A percentile compares a stretch with the other conserved stretches of the same genome.
Evolutionary conservation across 2,113 vertebrate genomes (phyloP).

Genomic region (Sterrhoptilus dennistouni): DNA sequence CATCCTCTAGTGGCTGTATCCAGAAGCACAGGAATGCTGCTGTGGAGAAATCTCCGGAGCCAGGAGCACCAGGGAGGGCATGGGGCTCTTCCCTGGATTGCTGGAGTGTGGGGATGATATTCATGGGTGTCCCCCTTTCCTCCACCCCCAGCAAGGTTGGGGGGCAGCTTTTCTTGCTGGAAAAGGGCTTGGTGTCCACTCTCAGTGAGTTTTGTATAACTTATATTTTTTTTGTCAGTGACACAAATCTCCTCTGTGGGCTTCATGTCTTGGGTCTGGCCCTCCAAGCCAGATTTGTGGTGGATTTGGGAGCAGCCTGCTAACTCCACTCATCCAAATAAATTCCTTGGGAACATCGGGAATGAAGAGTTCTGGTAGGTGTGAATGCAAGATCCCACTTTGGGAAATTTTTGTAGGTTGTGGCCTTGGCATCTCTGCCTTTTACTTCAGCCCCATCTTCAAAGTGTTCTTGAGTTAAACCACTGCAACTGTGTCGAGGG

Average conservation of each 20-base stretch:
- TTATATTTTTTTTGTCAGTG: neutral
- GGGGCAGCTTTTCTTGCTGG: neutral
- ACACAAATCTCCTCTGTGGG: neutral
- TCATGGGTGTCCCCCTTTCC: neutral
- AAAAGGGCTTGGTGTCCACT: neutral
- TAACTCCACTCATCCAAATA: neutral
- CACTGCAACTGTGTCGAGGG: neutral
- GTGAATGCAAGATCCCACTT: neutral
- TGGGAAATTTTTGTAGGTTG: neutral
- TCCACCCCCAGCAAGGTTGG: rapidly evolving
- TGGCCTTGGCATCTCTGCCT: neutral
- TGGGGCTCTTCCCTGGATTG: rapidly evolving
- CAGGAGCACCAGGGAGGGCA: rapidly evolving
- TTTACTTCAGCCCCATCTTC: neutral
- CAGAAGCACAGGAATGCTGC: neutral
- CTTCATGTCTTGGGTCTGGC: neutral
- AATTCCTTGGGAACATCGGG: neutral
- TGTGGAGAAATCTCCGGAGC: rapidly evolving
- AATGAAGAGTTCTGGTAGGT: neutral
- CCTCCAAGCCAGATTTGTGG: neutral
- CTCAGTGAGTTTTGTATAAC: neutral
- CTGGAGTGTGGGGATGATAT: rapidly evolving
- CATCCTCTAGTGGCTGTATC: conserved; percentile 52
- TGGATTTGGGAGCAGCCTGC: neutral
- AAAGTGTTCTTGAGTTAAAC: neutral